phyloP scores from a whole-genome alignment of 2,113 vertebrate species.

The Leucopternis melanops region DNA sequence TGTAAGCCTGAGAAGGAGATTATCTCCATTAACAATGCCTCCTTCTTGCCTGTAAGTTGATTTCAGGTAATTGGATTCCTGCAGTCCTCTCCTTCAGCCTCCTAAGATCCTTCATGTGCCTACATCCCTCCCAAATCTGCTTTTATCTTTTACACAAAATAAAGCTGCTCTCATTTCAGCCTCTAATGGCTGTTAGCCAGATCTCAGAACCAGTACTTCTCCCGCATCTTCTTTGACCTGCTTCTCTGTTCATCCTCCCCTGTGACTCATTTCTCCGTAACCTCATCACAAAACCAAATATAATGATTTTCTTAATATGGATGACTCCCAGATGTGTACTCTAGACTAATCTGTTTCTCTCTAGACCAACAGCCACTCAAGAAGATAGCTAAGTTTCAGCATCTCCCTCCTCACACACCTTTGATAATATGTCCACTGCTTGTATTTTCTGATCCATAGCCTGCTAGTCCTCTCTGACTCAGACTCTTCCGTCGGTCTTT shows the following conservation, averaged over 20 bases:
- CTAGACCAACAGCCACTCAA: neutral
- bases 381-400: neutral
- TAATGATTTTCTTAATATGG: neutral
- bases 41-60: neutral
- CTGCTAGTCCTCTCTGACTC: neutral
- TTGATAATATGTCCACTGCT: neutral
- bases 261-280: neutral
- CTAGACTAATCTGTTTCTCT: neutral
- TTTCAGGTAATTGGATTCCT: slow-evolving; percentile 29
- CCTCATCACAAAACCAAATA: neutral
- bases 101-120: neutral
- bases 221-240: neutral
- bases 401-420: neutral
- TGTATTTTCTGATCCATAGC: neutral
- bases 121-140: neutral
- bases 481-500: neutral
- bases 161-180: neutral
- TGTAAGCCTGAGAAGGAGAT: neutral
- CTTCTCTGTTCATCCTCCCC: neutral
- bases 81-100: neutral
- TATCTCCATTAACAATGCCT: neutral
- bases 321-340: neutral
- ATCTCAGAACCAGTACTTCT: neutral
- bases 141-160: slow-evolving; percentile 26
- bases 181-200: neutral